Conservation (phyloP, 2,888 invertebrate species). For the Melieria crassipennis region DNA sequence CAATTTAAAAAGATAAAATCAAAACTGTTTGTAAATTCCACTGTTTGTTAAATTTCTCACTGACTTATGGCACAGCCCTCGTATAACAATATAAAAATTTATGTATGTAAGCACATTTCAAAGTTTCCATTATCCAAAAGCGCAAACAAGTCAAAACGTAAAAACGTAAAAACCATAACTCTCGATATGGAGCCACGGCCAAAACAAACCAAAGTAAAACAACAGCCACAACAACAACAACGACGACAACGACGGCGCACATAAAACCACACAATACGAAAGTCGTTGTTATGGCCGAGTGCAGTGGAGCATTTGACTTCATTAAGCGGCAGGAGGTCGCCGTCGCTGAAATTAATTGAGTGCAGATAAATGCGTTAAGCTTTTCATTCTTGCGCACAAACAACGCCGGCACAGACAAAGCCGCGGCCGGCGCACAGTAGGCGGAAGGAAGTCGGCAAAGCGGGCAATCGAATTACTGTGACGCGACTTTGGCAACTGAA, state of each 20-base stretch:
- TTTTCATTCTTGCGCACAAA: conserved; percentile 34
- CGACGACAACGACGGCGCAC: conserved; percentile 25
- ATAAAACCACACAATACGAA: no score
- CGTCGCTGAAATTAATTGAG: conserved; percentile 45
- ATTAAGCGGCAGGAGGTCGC: conserved; percentile 48
- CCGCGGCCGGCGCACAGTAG: not conserved
- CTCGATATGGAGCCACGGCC: not conserved
- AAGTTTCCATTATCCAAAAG: no score
- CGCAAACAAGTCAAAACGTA: no score
- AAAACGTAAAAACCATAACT: no score
- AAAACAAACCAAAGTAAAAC: not conserved
- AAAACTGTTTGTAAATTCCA: no score
- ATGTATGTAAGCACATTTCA: no score
- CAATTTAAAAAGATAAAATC: no score
- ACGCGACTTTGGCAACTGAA: no score
- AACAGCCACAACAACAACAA: conserved; percentile 33
- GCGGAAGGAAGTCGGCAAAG: not conserved
- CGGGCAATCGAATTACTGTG: no score
- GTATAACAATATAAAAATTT: no score
- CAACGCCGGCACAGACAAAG: conserved; percentile 1
- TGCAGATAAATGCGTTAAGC: conserved; percentile 43
- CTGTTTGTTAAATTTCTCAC: no score
- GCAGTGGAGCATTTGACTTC: conserved; percentile 45
- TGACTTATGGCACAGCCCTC: no score
- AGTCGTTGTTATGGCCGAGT: not conserved